Evolutionary conservation across 2,113 vertebrate genomes (phyloP), one percentile per base, ranked within the genome.

Genomic region (Falco punctatus): DNA sequence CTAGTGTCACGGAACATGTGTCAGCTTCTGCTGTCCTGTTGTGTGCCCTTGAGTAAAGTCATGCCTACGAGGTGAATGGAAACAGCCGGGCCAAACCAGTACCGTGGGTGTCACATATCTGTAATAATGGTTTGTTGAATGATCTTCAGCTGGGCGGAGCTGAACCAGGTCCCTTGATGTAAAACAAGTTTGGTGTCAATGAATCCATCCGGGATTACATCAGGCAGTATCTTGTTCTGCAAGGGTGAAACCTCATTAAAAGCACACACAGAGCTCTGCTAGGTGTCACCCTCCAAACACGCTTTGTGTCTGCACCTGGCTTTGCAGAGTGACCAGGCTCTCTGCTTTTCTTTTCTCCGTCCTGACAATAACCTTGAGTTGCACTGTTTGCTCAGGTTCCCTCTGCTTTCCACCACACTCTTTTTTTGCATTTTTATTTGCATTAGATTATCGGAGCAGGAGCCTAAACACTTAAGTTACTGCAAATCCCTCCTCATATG

Each of bases 11-110:
- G 49, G 83, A 51, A 48, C 30, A 1, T 0, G 20, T 61, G 91
- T 86, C 86, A 88, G 1, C 28, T 8, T 11, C 48, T 64, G 86
- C 86, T 89, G 2, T 72, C 88, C 81, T 4, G 1, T 17, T 64
- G 23, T 3, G 51, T n/a, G 96, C 21, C 96, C 96, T 94, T 96
- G 81, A 62, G 80, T 94, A 92, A 95, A 92, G 95, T 79, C 88
- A 10, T 4, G 20, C 8, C 69, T n/a, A 12, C 4, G 72, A 55
- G 61, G 72, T 19, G 30, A 82, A 77, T 5, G 73, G 70, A 13
- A 67, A 7, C 20, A 89, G 73, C 69, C 73, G 12, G 86, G 52
- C 80, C 86, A 87, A 65, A 35, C 74, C 94, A 52, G 71, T 33
- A 4, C 62, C 0, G 30, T 3, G 44, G 26, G 48, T 8, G 70